These are phyloP conservation scores for Zonitis immaculata DNA, from an alignment of 2,888 invertebrate genomes.

Conservation along the genomic window DNA sequence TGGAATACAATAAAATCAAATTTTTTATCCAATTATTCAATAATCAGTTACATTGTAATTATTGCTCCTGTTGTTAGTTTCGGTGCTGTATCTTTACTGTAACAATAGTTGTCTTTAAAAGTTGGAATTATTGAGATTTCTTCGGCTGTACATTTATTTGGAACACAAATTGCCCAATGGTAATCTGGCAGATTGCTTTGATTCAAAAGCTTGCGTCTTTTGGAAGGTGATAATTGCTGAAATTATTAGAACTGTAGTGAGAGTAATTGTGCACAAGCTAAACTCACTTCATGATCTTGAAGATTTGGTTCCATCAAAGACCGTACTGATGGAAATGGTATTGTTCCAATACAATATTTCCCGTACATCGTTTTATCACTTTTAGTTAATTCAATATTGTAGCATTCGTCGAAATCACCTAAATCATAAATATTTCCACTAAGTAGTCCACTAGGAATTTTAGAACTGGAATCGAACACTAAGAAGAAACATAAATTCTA, in stretches of 20 bases:
- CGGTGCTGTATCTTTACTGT: constrained; percentile 12
- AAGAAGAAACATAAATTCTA: constrained; percentile 6
- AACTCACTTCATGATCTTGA: too few relatives aligned
- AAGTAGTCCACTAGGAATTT: constrained; percentile 20
- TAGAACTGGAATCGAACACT: constrained; percentile 30
- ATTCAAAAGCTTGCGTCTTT: too few relatives aligned
- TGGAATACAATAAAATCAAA: background rate
- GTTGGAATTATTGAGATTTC: constrained; percentile 1
- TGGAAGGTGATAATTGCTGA: too few relatives aligned
- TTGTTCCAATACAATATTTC: constrained; percentile 11
- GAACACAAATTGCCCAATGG: constrained; percentile 11
- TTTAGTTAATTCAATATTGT: constrained; percentile 2
- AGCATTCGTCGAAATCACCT: constrained; percentile 15
- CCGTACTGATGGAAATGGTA: background rate
- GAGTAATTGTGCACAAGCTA: background rate
- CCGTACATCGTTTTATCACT: constrained; percentile 4
- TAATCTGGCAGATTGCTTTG: background rate
- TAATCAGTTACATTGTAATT: constrained; percentile 5
- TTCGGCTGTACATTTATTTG: constrained; percentile 3
- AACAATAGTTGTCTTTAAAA: constrained; percentile 9
- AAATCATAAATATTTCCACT: constrained; percentile 7
- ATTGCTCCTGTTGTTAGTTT: constrained; percentile 11
- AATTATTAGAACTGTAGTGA: too few relatives aligned
- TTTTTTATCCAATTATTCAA: background rate
- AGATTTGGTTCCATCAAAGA: background rate